A percentile compares a stretch with the other conserved stretches of the same genome.
Evolutionary conservation across 2,113 vertebrate genomes (phyloP).

Genomic region (Microcebus jonahi): DNA sequence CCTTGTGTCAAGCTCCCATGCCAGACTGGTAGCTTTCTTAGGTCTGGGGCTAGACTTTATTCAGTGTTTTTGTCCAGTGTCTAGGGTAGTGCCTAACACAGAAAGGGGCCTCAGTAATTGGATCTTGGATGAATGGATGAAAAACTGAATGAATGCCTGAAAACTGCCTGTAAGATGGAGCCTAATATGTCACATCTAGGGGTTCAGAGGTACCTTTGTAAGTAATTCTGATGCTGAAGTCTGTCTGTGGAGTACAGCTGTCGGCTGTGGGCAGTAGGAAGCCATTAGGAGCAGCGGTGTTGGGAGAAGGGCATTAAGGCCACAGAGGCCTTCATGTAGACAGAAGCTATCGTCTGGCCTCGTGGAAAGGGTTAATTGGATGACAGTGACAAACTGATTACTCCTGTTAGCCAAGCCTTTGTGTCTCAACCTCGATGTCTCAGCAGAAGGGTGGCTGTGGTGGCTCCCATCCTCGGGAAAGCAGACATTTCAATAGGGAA

Average conservation of each 20-base stretch:
- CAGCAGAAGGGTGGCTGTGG: background rate
- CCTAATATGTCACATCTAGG: background rate
- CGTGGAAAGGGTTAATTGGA: background rate
- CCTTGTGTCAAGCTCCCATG: background rate
- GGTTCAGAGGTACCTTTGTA: background rate
- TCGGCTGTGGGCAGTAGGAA: slow-evolving; percentile 16
- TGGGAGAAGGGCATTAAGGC: background rate
- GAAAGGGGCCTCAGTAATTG: background rate
- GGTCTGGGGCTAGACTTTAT: background rate
- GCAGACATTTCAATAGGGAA: slow-evolving; percentile 27
- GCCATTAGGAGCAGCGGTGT: background rate
- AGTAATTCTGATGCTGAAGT: background rate
- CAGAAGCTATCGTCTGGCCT: background rate
- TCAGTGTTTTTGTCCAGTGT: background rate
- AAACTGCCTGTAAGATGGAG: background rate
- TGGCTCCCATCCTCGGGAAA: slow-evolving; percentile 42
- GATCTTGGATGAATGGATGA: background rate
- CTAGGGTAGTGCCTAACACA: background rate
- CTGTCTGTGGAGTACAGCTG: background rate
- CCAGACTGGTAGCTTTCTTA: background rate
- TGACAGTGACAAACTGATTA: background rate
- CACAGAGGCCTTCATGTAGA: background rate
- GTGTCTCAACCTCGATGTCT: slow-evolving; percentile 49
- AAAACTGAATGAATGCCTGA: background rate
- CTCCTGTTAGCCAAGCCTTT: background rate